A percentile compares a stretch with the other conserved stretches of the same genome.
These are phyloP conservation scores for Limosa lapponica DNA, from an alignment of 2,797 vertebrate species.

Conservation along the genomic window DNA sequence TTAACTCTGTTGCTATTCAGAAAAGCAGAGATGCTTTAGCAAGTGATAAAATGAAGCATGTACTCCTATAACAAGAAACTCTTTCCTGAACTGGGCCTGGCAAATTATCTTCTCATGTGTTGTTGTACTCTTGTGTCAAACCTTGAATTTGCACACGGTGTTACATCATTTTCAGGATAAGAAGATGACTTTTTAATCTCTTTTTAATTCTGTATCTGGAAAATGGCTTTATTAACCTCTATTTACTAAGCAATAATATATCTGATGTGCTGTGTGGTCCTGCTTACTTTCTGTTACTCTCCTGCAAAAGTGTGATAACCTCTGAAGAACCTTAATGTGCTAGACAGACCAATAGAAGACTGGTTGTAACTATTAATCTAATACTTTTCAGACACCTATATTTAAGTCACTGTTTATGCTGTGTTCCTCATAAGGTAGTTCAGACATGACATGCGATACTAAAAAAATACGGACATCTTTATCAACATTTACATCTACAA, in stretches of 20 bases:
- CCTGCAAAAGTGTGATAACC: neutral
- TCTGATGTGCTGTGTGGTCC: neutral
- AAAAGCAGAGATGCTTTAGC: neutral
- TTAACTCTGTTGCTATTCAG: neutral
- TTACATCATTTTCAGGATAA: neutral
- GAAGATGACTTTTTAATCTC: neutral
- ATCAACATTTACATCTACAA: neutral
- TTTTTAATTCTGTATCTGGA: constrained; percentile 11
- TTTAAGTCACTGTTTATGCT: neutral
- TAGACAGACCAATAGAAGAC: neutral
- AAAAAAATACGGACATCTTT: neutral
- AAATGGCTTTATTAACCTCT: constrained; percentile 34
- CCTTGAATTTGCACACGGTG: neutral
- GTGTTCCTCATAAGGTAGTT: neutral
- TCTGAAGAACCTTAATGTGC: neutral
- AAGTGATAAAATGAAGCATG: neutral
- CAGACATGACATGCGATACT: neutral
- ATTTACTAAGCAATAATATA: constrained; percentile 12
- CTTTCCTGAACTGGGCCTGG: neutral
- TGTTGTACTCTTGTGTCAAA: neutral
- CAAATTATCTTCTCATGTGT: neutral
- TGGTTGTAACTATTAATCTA: neutral
- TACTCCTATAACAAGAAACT: neutral
- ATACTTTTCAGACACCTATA: neutral
- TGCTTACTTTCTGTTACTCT: constrained; percentile 18